Evolutionary conservation across 2,888 invertebrate genomes (phyloP), one percentile per base, ranked within the genome.

Genomic region (Blera fallax): DNA sequence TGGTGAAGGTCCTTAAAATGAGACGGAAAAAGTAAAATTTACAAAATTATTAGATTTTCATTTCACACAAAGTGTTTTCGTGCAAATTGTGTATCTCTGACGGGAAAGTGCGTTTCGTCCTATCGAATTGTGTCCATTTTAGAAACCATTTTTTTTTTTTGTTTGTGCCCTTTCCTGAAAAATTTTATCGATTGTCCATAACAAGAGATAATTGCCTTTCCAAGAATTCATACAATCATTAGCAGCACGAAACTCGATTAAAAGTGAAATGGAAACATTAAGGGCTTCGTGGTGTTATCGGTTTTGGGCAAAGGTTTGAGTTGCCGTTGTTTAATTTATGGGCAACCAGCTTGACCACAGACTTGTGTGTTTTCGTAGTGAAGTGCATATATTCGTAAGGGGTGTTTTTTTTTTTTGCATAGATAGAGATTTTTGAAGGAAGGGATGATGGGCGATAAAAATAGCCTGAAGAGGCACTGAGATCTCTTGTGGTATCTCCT

Each of bases 181-280:
- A 60, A 32, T 45, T 60, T 40, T 82, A 83, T 78, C 78, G 82
- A 83, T 78, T 72, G 70, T 50, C 82, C 82, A 78, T 52, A 78
- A 78, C 78, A 78, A 67, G 60, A 78, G 65, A 78, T 72, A 73
- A 70, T 78, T 78, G 18, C 16, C 50, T 4, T 27, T 32, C 10
- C 18, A 3, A 37, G n/a, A 52, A 67, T 10, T 10, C 2, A 24
- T 52, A 40, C 50, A 24, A 10, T 24, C 34, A n/a, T 50, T 45
- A 54, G 11, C 29, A 29, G 16, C 32, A 24, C 16, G 29, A 64
- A 43, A 11, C n/a, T 14, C n/a, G n/a, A 24, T 24, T 14, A 40
- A 14, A 40, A 40, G 6, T 14, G 5, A 5, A 14, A 14, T 40
- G 40, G 4, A 40, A 40, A 40, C 11, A 37, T n/a, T 37, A 21